Conservation (phyloP, 2,888 invertebrate genomes). For the Atethmia centrago region DNA sequence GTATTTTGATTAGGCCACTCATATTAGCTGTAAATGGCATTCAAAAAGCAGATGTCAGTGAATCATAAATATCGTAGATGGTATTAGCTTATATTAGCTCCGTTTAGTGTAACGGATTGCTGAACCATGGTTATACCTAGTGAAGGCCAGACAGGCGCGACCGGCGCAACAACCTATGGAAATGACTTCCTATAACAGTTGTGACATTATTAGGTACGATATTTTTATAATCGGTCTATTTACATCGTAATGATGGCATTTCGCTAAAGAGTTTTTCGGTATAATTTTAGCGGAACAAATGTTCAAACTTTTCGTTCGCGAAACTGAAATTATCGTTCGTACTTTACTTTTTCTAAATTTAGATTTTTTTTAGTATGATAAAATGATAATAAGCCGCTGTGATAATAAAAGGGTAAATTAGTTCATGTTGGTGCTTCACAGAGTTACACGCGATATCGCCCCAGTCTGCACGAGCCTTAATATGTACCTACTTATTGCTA, state of each 20-base stretch:
- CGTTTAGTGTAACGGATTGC: slow-evolving; percentile 43
- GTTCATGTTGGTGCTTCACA: no score
- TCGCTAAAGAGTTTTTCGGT: not conserved
- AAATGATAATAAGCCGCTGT: no score
- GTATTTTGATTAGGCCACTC: not conserved
- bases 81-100: slow-evolving; percentile 36
- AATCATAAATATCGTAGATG: slow-evolving; percentile 30
- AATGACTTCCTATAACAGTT: slow-evolving; percentile 33
- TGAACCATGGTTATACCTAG: slow-evolving; percentile 2
- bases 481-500: no score
- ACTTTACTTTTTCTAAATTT: no score
- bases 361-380: no score
- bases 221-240: not conserved
- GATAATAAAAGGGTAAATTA: no score
- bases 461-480: no score
- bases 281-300: no score
- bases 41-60: slow-evolving; percentile 45
- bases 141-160: slow-evolving; percentile 39
- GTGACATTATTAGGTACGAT: not conserved
- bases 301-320: no score
- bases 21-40: slow-evolving; percentile 1
- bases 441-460: no score
- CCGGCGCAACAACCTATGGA: slow-evolving; percentile 46
- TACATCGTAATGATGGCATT: not conserved
- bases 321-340: no score